Percentiles rank a stretch among this genome's conserved stretches.
Evolutionary conservation across 1,140 invertebrate genomes (phyloP).

Genomic region (Littorina saxatilis): DNA sequence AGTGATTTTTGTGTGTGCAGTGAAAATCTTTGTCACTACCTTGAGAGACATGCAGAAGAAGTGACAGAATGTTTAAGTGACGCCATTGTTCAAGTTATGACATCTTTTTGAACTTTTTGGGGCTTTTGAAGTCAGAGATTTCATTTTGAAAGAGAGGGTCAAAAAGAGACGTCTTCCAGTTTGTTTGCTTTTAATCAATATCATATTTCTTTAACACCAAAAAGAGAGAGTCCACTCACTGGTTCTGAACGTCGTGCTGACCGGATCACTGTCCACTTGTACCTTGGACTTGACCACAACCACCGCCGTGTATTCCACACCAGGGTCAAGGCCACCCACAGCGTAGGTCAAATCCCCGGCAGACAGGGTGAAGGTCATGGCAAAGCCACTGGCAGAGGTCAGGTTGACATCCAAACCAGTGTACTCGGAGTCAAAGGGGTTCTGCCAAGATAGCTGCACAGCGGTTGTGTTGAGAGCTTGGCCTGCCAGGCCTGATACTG

Average conservation of each 20-base stretch:
- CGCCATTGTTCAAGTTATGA: no score
- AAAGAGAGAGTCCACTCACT: constrained; percentile 51
- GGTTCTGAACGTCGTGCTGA: constrained; percentile 42
- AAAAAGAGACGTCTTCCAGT: no score
- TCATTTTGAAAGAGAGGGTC: no score
- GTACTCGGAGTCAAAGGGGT: constrained; percentile 44
- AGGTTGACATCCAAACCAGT: constrained; percentile 43
- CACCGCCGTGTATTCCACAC: constrained; percentile 43
- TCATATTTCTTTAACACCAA: no score
- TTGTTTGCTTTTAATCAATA: no score
- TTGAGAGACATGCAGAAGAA: no score
- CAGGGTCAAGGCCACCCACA: constrained; percentile 45
- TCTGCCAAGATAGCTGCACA: constrained; percentile 41
- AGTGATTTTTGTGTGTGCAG: no score
- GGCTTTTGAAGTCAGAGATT: no score
- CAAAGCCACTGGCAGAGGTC: constrained; percentile 23
- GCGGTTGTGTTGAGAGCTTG: constrained; percentile 44
- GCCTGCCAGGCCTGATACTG: constrained; percentile 44
- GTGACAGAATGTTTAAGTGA: no score
- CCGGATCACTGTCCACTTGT: constrained; percentile 34
- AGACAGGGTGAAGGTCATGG: constrained; percentile 8
- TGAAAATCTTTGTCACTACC: no score
- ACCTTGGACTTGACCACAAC: constrained; percentile 36
- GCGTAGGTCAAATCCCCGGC: constrained; percentile 10
- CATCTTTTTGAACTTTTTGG: no score